phyloP scores from a whole-genome alignment of 2,797 vertebrate genomes.

The Helarctos malayanus region DNA sequence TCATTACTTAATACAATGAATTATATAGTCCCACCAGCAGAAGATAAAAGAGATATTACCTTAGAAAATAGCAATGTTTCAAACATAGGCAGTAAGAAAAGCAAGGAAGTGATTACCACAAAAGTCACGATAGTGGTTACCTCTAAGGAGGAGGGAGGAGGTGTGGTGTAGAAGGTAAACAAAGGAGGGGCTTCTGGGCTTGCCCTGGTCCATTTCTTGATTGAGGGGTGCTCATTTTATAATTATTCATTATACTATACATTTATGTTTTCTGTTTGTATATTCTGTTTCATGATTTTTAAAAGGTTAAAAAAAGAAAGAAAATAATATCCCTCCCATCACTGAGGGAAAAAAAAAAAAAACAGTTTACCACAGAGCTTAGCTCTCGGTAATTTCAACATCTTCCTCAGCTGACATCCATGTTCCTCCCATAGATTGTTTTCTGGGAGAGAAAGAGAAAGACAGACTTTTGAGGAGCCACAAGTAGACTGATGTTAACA shows the following conservation, averaged over 20 bases:
- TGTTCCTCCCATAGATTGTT: not conserved
- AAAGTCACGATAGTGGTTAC: not conserved
- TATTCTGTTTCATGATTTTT: constrained; percentile 63
- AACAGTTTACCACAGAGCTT: not conserved
- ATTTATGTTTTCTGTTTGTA: constrained; percentile 50
- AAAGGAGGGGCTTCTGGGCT: constrained; percentile 49
- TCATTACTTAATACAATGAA: constrained; percentile 2
- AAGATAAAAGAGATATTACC: constrained; percentile 46
- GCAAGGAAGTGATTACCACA: constrained; percentile 54
- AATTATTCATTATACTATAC: constrained; percentile 41
- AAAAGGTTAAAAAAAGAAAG: constrained; percentile 32
- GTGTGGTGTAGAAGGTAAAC: constrained; percentile 21
- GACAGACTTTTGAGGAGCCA: not conserved
- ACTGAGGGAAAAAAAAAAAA: not conserved
- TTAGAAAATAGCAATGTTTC: constrained; percentile 61
- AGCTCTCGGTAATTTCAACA: not conserved
- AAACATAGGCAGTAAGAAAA: not conserved
- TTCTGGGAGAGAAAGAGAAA: not conserved
- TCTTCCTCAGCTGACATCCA: not conserved
- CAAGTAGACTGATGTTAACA: not conserved
- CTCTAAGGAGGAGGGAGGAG: not conserved
- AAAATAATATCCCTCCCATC: constrained; percentile 18
- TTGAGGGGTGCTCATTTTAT: constrained; percentile 18
- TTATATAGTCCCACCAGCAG: not conserved
- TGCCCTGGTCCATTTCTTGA: constrained; percentile 41